Evolutionary conservation across 53 echinoderm and acorn worm species (phyloP).

Genomic region (Patiria pectinifera): DNA sequence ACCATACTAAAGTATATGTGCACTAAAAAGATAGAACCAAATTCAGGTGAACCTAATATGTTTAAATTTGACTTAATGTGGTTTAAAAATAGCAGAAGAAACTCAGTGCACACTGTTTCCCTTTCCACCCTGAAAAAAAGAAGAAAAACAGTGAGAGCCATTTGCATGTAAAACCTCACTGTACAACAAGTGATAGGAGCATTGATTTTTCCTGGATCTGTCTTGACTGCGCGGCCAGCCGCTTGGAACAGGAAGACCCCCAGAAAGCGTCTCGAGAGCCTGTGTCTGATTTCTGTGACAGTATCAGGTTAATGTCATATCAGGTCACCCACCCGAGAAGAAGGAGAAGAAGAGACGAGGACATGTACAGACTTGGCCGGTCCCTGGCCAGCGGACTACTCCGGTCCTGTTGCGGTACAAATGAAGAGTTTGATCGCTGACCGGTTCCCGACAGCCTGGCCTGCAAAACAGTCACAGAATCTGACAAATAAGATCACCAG

Average conservation of each 20-base stretch:
- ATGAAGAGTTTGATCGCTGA: too few species aligned
- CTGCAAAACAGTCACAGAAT: too few species aligned
- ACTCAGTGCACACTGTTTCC: background rate
- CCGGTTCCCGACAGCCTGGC: too few species aligned
- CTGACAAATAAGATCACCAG: too few species aligned
- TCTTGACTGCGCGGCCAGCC: background rate
- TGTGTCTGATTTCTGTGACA: slow-evolving; percentile 35
- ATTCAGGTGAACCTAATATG: background rate
- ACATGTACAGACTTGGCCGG: background rate
- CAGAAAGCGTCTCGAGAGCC: background rate
- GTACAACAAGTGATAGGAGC: background rate
- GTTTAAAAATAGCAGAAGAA: background rate
- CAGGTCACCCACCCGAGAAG: slow-evolving; percentile 24
- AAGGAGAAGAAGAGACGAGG: background rate
- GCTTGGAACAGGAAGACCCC: background rate
- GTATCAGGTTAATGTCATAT: slow-evolving; percentile 52
- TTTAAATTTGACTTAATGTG: background rate
- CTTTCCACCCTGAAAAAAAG: background rate
- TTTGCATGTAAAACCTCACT: background rate
- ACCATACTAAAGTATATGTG: background rate
- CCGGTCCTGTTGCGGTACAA: background rate
- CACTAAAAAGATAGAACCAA: background rate
- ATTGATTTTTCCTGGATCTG: slow-evolving; percentile 8
- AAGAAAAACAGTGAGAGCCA: background rate
- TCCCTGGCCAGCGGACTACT: background rate